A percentile compares a stretch with the other conserved stretches of the same genome.
These are phyloP conservation scores for Allobates femoralis DNA, from an alignment of 2,797 vertebrate species.

Conservation along the genomic window DNA sequence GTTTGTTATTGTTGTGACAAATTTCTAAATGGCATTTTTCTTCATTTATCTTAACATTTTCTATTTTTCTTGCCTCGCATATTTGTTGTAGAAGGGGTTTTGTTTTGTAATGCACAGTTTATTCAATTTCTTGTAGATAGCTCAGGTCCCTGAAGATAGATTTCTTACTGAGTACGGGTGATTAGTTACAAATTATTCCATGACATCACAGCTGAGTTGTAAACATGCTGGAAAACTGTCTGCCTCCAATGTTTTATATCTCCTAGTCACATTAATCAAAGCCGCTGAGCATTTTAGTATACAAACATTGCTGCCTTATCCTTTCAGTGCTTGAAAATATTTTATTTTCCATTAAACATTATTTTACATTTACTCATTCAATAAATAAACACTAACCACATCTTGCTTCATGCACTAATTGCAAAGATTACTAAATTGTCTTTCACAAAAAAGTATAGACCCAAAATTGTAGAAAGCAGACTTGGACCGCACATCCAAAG, in stretches of 20 bases:
- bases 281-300: not conserved
- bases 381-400: no score
- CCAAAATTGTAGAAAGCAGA: no score
- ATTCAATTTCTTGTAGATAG: conserved; percentile 41
- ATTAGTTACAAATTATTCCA: conserved; percentile 42
- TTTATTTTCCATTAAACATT: not conserved
- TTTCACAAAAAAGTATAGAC: no score
- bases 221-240: conserved; percentile 42
- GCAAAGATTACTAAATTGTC: no score
- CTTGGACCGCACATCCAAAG: no score
- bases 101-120: conserved; percentile 1
- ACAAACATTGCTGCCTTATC: not conserved
- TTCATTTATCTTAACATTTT: not conserved
- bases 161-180: conserved; percentile 34
- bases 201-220: conserved; percentile 36
- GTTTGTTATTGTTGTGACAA: not conserved
- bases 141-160: conserved; percentile 35
- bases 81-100: conserved; percentile 10
- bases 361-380: no score
- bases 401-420: no score
- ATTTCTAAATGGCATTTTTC: not conserved
- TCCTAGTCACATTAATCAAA: conserved; percentile 24
- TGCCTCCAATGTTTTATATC: conserved; percentile 41
- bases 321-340: not conserved
- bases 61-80: not conserved